Conservation (phyloP, 2,888 invertebrate species). For the Drosophila suboccidentalis region DNA sequence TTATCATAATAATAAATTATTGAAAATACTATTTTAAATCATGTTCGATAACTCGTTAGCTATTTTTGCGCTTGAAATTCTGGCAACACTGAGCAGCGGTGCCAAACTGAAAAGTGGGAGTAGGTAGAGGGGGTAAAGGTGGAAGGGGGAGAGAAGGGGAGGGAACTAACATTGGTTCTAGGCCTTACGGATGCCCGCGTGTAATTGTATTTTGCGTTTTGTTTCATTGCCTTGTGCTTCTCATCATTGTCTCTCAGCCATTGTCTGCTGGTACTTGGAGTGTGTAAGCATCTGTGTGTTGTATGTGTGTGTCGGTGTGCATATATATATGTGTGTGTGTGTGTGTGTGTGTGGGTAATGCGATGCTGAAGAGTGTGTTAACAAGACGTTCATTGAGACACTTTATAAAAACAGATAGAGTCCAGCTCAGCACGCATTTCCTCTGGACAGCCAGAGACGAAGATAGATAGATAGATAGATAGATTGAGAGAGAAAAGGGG, state of each 20-base stretch:
- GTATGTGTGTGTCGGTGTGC: slow-evolving; percentile 36
- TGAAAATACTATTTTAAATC: too few relatives aligned
- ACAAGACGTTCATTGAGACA: slow-evolving; percentile 75
- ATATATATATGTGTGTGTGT: slow-evolving; percentile 39
- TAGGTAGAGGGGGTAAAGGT: neutral
- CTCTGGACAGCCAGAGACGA: slow-evolving; percentile 1
- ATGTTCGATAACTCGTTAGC: neutral
- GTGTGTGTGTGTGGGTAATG: slow-evolving; percentile 40
- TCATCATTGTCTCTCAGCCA: slow-evolving; percentile 42
- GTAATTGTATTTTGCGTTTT: slow-evolving; percentile 59
- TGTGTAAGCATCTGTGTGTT: slow-evolving; percentile 23
- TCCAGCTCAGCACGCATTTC: slow-evolving; percentile 22
- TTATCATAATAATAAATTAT: too few relatives aligned
- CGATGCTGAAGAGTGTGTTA: slow-evolving; percentile 63
- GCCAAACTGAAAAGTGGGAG: neutral
- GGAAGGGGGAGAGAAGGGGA: neutral
- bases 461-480: neutral
- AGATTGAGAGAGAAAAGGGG: neutral
- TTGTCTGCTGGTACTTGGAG: slow-evolving; percentile 17
- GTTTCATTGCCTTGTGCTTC: slow-evolving; percentile 45
- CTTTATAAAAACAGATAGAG: slow-evolving; percentile 53
- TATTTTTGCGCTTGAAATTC: neutral
- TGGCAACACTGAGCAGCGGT: neutral
- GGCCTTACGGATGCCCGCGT: slow-evolving; percentile 28
- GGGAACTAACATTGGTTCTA: slow-evolving; percentile 7